These are phyloP conservation scores for Helicoverpa armigera DNA, from an alignment of 1,140 invertebrate species.

Conservation along the genomic window DNA sequence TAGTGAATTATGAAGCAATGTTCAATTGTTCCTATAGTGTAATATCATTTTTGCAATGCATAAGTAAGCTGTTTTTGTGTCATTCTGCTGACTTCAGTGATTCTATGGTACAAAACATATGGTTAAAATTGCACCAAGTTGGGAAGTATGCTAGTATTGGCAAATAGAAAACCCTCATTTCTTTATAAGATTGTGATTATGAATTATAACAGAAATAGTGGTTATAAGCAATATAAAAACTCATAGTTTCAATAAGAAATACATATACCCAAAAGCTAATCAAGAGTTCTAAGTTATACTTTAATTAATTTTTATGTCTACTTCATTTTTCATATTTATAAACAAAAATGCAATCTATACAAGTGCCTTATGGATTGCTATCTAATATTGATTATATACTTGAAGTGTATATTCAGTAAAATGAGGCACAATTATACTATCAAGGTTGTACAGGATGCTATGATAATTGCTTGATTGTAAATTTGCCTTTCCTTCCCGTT, in stretches of 20 bases:
- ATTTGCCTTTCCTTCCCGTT: conserved; percentile 45
- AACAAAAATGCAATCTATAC: not conserved
- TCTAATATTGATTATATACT: conserved; percentile 12
- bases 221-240: too few species aligned
- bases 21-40: not conserved
- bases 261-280: too few species aligned
- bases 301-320: too few species aligned
- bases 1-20: conserved; percentile 31
- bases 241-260: too few species aligned
- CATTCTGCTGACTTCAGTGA: conserved; percentile 7
- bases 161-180: too few species aligned
- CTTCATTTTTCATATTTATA: not conserved
- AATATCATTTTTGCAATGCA: conserved; percentile 14
- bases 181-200: too few species aligned
- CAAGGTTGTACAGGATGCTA: conserved; percentile 50
- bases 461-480: conserved; percentile 45
- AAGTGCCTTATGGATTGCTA: not conserved
- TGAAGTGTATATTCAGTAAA: conserved; percentile 4
- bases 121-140: too few species aligned
- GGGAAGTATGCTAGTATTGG: too few species aligned
- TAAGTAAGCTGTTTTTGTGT: conserved; percentile 1
- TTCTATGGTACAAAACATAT: not conserved
- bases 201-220: too few species aligned
- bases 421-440: conserved; percentile 44
- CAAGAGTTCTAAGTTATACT: too few species aligned